Evolutionary conservation across 2,113 vertebrate genomes (phyloP).

Genomic region (Spea multiplicata): DNA sequence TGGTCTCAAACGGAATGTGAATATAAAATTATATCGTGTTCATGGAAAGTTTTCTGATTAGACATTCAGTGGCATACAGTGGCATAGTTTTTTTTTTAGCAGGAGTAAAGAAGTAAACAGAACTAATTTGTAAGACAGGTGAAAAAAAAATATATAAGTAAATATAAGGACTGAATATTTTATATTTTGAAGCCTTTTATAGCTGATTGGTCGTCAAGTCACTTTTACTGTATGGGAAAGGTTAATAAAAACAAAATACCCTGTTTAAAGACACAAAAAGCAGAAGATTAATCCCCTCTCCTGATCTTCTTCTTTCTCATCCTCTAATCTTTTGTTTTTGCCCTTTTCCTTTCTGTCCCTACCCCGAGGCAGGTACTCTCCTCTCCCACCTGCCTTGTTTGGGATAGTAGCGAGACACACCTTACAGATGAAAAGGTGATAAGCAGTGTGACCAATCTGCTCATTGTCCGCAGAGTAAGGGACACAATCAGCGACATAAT

Average conservation of each 20-base stretch:
- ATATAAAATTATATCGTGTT: too few relatives aligned
- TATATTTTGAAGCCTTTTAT: neutral
- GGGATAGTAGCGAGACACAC: slow-evolving; percentile 33
- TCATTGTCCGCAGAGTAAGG: slow-evolving; percentile 11
- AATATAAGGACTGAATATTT: neutral
- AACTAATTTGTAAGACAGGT: too few relatives aligned
- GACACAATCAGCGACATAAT: slow-evolving; percentile 1
- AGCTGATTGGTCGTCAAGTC: neutral
- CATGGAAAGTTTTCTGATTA: too few relatives aligned
- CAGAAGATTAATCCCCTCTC: slow-evolving; percentile 27
- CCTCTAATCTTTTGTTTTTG: slow-evolving; percentile 8
- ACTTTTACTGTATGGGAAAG: neutral
- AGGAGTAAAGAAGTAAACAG: too few relatives aligned
- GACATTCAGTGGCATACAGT: too few relatives aligned
- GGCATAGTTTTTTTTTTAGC: too few relatives aligned
- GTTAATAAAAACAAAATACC: neutral
- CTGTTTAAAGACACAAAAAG: neutral
- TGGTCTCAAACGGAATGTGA: too few relatives aligned
- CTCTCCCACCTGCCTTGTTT: slow-evolving; percentile 4
- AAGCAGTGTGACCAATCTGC: slow-evolving; percentile 39
- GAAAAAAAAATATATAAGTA: too few relatives aligned
- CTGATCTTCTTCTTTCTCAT: slow-evolving; percentile 7
- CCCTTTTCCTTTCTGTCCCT: slow-evolving; percentile 29
- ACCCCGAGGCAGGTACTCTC: slow-evolving; percentile 14
- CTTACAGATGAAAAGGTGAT: slow-evolving; percentile 36